Conservation (phyloP, 2,888 invertebrate species). For the Lithophane ornitopus region DNA sequence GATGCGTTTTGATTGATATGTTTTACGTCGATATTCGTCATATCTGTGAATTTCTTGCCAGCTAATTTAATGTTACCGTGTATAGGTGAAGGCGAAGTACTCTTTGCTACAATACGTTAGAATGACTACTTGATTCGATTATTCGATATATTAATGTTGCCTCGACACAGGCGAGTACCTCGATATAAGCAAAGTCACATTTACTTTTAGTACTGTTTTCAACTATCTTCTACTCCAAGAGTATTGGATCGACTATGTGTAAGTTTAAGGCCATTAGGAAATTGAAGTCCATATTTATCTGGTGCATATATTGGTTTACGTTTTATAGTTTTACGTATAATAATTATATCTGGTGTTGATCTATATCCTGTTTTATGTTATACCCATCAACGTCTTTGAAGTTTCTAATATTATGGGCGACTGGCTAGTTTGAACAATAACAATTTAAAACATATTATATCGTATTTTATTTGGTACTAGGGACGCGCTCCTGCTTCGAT, state of each 20-base stretch:
- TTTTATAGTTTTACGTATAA: background rate
- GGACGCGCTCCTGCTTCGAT: no score
- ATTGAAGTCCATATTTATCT: conserved; percentile 9
- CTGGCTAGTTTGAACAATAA: conserved; percentile 4
- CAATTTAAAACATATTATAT: background rate
- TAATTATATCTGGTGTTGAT: background rate
- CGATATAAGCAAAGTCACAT: conserved; percentile 3
- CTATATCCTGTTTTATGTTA: background rate
- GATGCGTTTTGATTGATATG: background rate
- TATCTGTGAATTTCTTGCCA: background rate
- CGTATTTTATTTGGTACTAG: background rate
- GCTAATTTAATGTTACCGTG: background rate
- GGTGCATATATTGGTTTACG: background rate
- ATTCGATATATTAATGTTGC: no score
- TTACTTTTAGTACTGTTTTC: conserved; percentile 32
- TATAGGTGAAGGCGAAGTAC: no score
- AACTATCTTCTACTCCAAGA: conserved; percentile 1
- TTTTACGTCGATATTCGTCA: background rate
- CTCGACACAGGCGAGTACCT: background rate
- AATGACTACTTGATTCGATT: conserved; percentile 2
- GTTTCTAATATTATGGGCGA: background rate
- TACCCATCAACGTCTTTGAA: background rate
- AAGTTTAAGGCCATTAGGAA: conserved; percentile 13
- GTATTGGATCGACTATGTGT: background rate
- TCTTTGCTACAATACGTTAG: background rate